Percentiles rank a stretch among this genome's conserved stretches.
Conservation (phyloP, 2,797 vertebrate species). For the Ara ararauna region DNA sequence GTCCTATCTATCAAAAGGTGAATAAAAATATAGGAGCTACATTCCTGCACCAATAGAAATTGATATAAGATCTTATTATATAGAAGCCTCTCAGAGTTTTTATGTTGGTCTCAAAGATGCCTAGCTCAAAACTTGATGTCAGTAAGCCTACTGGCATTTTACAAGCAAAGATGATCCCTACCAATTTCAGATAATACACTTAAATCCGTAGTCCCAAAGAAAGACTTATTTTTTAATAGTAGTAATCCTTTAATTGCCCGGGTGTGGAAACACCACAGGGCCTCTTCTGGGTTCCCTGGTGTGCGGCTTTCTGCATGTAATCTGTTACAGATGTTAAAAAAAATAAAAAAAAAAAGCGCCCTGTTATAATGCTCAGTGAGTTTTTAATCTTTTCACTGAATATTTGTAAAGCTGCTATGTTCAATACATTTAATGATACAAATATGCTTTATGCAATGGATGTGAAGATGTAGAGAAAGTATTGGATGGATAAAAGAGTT, state of each 20-base stretch:
- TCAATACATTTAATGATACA: background rate
- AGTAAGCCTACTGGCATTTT: constrained; percentile 36
- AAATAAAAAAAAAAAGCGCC: background rate
- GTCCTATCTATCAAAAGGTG: background rate
- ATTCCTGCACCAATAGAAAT: background rate
- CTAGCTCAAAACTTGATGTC: background rate
- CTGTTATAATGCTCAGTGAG: background rate
- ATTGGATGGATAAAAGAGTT: background rate
- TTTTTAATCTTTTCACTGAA: background rate
- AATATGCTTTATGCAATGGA: background rate
- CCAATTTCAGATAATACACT: constrained; percentile 62
- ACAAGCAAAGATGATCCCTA: constrained; percentile 61
- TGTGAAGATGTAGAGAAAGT: background rate
- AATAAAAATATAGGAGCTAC: background rate
- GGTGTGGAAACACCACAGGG: constrained; percentile 57
- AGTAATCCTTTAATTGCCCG: constrained; percentile 67
- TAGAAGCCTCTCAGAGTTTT: background rate
- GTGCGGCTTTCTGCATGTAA: constrained; percentile 45
- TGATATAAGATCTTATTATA: background rate
- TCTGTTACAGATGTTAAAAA: background rate
- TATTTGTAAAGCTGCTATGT: background rate
- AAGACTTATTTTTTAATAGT: constrained; percentile 45
- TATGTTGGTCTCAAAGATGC: background rate
- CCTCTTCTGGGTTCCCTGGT: constrained; percentile 26
- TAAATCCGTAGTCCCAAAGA: constrained; percentile 41